These are phyloP conservation scores for Salpingus planirostris DNA, from an alignment of 2,888 invertebrate species.

Conservation along the genomic window DNA sequence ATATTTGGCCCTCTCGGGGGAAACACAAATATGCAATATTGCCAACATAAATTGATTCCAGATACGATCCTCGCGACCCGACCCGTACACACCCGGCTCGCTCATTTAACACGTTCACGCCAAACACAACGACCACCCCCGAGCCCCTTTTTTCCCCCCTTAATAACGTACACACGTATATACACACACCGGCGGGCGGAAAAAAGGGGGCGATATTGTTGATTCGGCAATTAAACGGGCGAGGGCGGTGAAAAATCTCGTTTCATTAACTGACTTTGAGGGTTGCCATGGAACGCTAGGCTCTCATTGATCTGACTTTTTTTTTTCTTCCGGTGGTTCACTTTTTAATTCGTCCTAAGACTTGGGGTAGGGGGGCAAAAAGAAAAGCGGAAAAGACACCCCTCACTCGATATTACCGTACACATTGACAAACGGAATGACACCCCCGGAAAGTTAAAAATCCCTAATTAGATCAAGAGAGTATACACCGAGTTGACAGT, in stretches of 20 bases:
- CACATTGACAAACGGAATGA: too few species aligned
- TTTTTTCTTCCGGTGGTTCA: conserved; percentile 3
- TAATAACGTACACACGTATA: too few species aligned
- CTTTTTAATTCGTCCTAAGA: background rate
- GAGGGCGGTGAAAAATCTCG: conserved; percentile 41
- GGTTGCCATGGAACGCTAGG: conserved; percentile 30
- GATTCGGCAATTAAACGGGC: background rate
- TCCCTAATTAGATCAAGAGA: too few species aligned
- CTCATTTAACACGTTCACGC: conserved; percentile 38
- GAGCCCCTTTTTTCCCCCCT: too few species aligned
- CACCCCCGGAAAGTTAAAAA: too few species aligned
- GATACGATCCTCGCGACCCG: conserved; percentile 39
- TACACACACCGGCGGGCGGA: too few species aligned
- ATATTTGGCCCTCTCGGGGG: conserved; percentile 37
- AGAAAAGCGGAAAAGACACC: too few species aligned
- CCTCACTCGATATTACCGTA: too few species aligned
- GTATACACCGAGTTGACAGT: too few species aligned
- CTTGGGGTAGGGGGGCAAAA: too few species aligned
- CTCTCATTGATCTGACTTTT: conserved; percentile 24
- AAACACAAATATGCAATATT: conserved; percentile 44
- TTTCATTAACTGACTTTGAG: conserved; percentile 42
- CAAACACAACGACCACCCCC: conserved; percentile 7
- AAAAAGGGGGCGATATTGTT: too few species aligned
- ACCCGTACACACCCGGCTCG: too few species aligned
- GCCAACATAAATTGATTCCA: conserved; percentile 43